A percentile compares a stretch with the other conserved stretches of the same genome.
phyloP scores from a whole-genome alignment of 2,113 vertebrate species.

The Cavia aperea region DNA sequence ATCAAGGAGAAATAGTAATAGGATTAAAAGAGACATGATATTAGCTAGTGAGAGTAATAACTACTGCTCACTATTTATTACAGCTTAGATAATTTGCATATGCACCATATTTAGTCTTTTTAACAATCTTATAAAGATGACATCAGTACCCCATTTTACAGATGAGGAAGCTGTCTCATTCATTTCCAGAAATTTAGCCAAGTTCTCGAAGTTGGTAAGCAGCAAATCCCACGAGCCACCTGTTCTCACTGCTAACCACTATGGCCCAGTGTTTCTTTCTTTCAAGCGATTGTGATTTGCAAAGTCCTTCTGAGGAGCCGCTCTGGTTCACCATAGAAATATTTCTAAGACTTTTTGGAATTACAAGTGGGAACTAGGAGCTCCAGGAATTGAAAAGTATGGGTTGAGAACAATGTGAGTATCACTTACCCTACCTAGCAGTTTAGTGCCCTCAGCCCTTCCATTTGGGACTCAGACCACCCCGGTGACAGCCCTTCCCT shows the following conservation, averaged over 20 bases:
- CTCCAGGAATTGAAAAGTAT: not conserved
- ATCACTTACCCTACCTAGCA: not conserved
- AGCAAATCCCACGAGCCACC: rapidly evolving
- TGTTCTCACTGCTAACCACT: not conserved
- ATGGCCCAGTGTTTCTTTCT: not conserved
- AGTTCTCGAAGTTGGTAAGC: not conserved
- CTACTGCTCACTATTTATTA: not conserved
- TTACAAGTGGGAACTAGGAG: not conserved
- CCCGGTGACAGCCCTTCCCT: not conserved
- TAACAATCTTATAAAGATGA: not conserved
- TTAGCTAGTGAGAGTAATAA: not conserved
- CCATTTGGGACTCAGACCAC: not conserved
- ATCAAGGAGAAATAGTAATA: conserved; percentile 25
- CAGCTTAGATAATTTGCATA: not conserved
- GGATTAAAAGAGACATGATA: not conserved
- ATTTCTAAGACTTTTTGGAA: not conserved
- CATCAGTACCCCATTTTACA: not conserved
- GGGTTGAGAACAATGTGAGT: not conserved
- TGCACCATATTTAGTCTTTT: conserved; percentile 16
- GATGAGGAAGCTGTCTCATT: not conserved
- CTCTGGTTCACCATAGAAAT: not conserved
- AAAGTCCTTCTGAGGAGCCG: not conserved
- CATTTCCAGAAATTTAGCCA: not conserved
- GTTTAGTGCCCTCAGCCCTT: not conserved
- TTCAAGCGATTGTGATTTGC: not conserved